Conservation (phyloP, 2,113 vertebrate species). For the Anseranas semipalmata region DNA sequence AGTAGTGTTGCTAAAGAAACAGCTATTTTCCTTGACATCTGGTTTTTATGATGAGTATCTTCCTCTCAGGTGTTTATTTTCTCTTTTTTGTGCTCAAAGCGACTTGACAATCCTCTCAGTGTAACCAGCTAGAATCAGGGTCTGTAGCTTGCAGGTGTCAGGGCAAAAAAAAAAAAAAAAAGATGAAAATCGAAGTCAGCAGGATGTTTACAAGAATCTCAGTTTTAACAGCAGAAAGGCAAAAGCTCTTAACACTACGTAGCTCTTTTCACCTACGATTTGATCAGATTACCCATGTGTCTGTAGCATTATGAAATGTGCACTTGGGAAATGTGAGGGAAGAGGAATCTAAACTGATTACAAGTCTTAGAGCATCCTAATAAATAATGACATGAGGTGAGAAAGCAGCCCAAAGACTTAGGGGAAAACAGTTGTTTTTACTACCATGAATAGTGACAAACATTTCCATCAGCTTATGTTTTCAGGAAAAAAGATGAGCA, state of each 20-base stretch:
- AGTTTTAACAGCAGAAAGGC: neutral
- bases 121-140: neutral
- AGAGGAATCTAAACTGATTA: neutral
- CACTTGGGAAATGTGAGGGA: neutral
- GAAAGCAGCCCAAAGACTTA: neutral
- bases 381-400: neutral
- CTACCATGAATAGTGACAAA: neutral
- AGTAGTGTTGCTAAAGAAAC: neutral
- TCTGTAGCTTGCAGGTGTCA: neutral
- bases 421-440: neutral
- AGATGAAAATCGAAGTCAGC: neutral
- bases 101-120: neutral
- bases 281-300: neutral
- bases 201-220: neutral
- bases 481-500: neutral
- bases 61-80: neutral
- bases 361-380: neutral
- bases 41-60: neutral
- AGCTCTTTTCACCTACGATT: neutral
- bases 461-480: neutral
- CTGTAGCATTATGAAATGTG: neutral
- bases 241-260: neutral
- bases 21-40: neutral
- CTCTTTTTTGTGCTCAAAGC: neutral
- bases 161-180: neutral